These are phyloP conservation scores for Tipula vernalis DNA, from an alignment of 2,888 invertebrate species.

Conservation along the genomic window DNA sequence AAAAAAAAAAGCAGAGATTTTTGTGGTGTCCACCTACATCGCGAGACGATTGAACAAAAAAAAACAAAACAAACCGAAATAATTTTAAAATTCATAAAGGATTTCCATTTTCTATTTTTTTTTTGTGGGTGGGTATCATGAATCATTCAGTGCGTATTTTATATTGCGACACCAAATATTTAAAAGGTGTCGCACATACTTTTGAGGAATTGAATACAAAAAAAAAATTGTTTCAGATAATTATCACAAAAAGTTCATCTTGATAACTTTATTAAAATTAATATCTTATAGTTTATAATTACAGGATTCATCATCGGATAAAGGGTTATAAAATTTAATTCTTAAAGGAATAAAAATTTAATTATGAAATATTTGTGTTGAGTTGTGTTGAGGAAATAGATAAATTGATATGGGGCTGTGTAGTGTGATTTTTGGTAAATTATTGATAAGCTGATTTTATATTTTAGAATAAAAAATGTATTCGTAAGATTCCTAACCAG, in stretches of 20 bases:
- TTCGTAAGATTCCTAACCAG: no score
- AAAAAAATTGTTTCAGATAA: not conserved
- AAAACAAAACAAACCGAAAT: not conserved
- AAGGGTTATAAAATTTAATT: not conserved
- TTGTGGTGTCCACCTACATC: not conserved
- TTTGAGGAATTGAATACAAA: not conserved
- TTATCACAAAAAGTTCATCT: not conserved
- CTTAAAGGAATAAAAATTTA: not conserved
- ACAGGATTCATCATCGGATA: not conserved
- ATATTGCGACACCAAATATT: no score
- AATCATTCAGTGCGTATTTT: not conserved
- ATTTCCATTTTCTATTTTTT: not conserved
- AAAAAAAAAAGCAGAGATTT: not conserved
- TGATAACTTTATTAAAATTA: not conserved
- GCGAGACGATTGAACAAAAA: no score
- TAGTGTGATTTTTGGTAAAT: no score
- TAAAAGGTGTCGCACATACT: not conserved
- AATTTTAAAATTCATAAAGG: not conserved
- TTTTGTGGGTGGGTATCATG: not conserved
- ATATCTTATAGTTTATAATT: not conserved
- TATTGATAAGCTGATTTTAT: no score
- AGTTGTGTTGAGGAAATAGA: not conserved
- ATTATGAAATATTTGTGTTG: not conserved
- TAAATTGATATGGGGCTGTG: no score
- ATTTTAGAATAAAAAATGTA: no score